phyloP scores from a whole-genome alignment of 2,113 vertebrate species.

The Limnothrissa miodon region DNA sequence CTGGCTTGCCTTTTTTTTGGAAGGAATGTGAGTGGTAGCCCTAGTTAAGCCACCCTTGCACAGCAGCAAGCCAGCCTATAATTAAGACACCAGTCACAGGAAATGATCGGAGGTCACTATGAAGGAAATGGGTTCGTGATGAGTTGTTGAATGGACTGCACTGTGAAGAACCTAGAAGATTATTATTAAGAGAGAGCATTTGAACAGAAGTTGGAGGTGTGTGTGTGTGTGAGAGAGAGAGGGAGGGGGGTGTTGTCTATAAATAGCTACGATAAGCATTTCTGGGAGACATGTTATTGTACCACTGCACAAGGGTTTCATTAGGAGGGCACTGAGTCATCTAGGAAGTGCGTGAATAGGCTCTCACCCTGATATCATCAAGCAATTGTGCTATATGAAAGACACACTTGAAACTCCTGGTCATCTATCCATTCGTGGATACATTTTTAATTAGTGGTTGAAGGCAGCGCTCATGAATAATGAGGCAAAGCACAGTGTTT shows the following conservation, averaged over 20 bases:
- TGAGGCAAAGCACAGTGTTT: neutral
- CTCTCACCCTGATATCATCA: neutral
- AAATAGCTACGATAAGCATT: neutral
- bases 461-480: neutral
- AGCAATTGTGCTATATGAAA: neutral
- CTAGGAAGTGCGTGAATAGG: neutral
- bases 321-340: neutral
- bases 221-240: no score
- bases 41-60: conserved; percentile 49
- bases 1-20: conserved; percentile 34
- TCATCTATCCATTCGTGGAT: neutral
- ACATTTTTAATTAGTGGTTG: neutral
- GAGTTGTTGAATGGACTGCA: neutral
- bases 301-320: neutral
- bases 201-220: neutral
- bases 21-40: conserved; percentile 19
- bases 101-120: conserved; percentile 48
- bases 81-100: conserved; percentile 57
- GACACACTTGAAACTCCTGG: neutral
- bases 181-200: neutral
- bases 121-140: neutral
- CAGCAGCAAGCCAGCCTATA: conserved; percentile 47
- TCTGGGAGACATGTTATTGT: neutral
- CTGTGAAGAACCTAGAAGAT: neutral
- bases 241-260: neutral